Evolutionary conservation across 2,113 vertebrate genomes (phyloP).

Genomic region (Catharus minimus): DNA sequence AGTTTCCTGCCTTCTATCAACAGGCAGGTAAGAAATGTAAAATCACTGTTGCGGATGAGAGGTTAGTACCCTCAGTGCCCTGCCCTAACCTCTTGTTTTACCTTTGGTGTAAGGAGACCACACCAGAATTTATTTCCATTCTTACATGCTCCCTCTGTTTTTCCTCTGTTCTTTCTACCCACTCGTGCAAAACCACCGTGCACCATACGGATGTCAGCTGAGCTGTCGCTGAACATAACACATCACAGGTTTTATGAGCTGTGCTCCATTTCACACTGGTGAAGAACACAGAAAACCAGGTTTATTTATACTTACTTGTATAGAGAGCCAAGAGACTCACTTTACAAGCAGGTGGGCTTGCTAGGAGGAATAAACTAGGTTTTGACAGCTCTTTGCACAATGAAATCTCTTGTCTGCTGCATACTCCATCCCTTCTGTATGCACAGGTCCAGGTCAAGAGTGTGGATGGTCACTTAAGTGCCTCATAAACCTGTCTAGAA

Average conservation of each 20-base stretch:
- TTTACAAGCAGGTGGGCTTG: background rate
- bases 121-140: background rate
- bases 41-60: background rate
- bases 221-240: background rate
- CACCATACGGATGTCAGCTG: background rate
- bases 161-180: background rate
- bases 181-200: background rate
- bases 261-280: background rate
- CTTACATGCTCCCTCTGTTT: background rate
- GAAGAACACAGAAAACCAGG: background rate
- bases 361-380: background rate
- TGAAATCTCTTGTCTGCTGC: background rate
- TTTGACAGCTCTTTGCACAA: background rate
- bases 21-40: background rate
- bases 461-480: background rate
- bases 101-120: background rate
- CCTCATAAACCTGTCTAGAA: background rate
- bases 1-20: background rate
- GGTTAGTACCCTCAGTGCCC: background rate
- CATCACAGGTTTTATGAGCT: constrained; percentile 1
- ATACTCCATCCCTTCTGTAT: background rate
- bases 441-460: background rate
- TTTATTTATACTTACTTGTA: constrained; percentile 9
- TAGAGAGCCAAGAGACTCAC: background rate
- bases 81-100: background rate